Conservation (phyloP, 2,113 vertebrate species). For the Lipophrys pholis region DNA sequence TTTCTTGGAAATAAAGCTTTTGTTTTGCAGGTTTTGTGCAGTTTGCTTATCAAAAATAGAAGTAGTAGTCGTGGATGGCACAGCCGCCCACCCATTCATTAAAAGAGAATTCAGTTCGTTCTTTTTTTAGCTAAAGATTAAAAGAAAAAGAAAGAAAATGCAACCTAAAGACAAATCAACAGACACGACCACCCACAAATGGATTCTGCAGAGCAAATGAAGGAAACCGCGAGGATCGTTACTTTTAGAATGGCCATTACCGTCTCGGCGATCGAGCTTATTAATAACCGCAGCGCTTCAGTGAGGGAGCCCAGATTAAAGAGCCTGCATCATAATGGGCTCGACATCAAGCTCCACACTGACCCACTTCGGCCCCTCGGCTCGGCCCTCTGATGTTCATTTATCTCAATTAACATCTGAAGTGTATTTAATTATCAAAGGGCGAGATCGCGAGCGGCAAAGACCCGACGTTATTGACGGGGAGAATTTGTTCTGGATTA, state of each 20-base stretch:
- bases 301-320: slow-evolving; percentile 54
- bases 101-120: too few relatives aligned
- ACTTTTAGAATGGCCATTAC: slow-evolving; percentile 6
- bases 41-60: too few relatives aligned
- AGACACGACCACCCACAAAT: background rate
- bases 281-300: slow-evolving; percentile 49
- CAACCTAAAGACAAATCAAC: background rate
- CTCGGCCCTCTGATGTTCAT: slow-evolving; percentile 61
- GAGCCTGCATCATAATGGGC: slow-evolving; percentile 58
- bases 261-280: slow-evolving; percentile 31
- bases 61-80: too few relatives aligned
- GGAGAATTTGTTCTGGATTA: slow-evolving; percentile 21
- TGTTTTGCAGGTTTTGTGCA: too few relatives aligned
- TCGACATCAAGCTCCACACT: slow-evolving; percentile 39
- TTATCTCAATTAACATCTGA: slow-evolving; percentile 67
- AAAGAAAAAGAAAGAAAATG: background rate
- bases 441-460: slow-evolving; percentile 21
- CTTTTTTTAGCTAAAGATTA: background rate
- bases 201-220: slow-evolving; percentile 14
- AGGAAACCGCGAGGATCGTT: slow-evolving; percentile 21
- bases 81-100: too few relatives aligned
- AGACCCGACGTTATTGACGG: slow-evolving; percentile 4
- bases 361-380: slow-evolving; percentile 51
- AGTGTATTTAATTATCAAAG: slow-evolving; percentile 57
- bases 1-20: too few relatives aligned